phyloP scores from a whole-genome alignment of 2,888 invertebrate genomes.

The Xanthostigma xanthostigma region DNA sequence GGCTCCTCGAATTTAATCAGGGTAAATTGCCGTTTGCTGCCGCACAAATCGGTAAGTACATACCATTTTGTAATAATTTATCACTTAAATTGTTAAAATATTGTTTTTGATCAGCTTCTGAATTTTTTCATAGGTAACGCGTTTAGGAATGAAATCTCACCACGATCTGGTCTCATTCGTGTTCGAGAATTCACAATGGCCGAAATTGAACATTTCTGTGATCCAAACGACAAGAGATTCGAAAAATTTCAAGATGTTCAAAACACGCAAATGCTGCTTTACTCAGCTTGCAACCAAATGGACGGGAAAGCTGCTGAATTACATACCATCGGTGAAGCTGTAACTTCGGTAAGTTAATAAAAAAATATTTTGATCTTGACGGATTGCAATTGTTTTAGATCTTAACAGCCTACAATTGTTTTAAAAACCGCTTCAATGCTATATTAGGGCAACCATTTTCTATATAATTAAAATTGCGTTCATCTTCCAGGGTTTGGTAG shows the following conservation, averaged over 20 bases:
- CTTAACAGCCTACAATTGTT: background rate
- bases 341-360: slow-evolving; percentile 37
- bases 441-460: too few species aligned
- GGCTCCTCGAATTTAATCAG: slow-evolving; percentile 93
- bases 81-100: background rate
- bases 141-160: slow-evolving; percentile 98
- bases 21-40: slow-evolving; percentile 94
- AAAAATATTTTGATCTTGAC: background rate
- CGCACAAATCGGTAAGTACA: slow-evolving; percentile 81
- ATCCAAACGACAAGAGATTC: slow-evolving; percentile 74
- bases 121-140: slow-evolving; percentile 48
- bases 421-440: too few species aligned
- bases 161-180: slow-evolving; percentile 85
- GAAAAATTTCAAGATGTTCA: slow-evolving; percentile 73
- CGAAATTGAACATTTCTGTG: slow-evolving; percentile 99
- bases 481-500: slow-evolving; percentile 54
- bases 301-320: slow-evolving; percentile 78
- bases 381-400: background rate
- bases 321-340: slow-evolving; percentile 76
- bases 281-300: slow-evolving; percentile 95
- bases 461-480: too few species aligned
- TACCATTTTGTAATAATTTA: background rate
- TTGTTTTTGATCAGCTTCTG: background rate
- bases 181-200: slow-evolving; percentile 99
- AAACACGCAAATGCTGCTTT: slow-evolving; percentile 63